Conservation (phyloP, 2,888 invertebrate genomes). For the Dolichomitus sp. region DNA sequence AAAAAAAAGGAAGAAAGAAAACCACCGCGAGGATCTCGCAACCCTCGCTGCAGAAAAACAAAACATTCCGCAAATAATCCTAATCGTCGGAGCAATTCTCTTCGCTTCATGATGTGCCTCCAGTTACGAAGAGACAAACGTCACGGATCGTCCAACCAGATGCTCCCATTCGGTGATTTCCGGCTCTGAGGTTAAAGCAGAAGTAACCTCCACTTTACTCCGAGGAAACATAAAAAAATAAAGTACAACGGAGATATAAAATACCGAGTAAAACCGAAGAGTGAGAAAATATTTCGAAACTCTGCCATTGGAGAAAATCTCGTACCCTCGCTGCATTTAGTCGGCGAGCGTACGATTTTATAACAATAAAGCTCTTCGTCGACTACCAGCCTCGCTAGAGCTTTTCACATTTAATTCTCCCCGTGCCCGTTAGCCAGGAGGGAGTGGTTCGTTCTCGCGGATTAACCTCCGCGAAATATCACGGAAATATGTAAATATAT, state of each 20-base stretch:
- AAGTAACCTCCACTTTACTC: background rate
- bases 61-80: constrained; percentile 71
- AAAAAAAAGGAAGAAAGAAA: constrained; percentile 56
- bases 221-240: constrained; percentile 28
- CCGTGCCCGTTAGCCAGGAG: constrained; percentile 35
- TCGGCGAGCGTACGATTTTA: constrained; percentile 51
- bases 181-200: constrained; percentile 11
- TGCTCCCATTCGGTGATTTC: constrained; percentile 55
- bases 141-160: constrained; percentile 72
- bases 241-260: constrained; percentile 17
- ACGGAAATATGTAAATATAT: constrained; percentile 82
- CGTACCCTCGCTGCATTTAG: background rate
- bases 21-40: constrained; percentile 16
- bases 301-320: constrained; percentile 11
- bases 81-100: constrained; percentile 69
- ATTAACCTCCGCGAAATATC: constrained; percentile 81
- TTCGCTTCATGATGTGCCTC: constrained; percentile 1
- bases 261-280: constrained; percentile 33
- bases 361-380: constrained; percentile 68
- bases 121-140: constrained; percentile 55
- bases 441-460: constrained; percentile 66
- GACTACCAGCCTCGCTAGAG: constrained; percentile 67
- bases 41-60: constrained; percentile 57
- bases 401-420: constrained; percentile 81
- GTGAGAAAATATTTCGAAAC: constrained; percentile 49